Evolutionary conservation across 1,140 invertebrate genomes (phyloP), one percentile per base, ranked within the genome.

Genomic region (Ceratosolen fusciceps): DNA sequence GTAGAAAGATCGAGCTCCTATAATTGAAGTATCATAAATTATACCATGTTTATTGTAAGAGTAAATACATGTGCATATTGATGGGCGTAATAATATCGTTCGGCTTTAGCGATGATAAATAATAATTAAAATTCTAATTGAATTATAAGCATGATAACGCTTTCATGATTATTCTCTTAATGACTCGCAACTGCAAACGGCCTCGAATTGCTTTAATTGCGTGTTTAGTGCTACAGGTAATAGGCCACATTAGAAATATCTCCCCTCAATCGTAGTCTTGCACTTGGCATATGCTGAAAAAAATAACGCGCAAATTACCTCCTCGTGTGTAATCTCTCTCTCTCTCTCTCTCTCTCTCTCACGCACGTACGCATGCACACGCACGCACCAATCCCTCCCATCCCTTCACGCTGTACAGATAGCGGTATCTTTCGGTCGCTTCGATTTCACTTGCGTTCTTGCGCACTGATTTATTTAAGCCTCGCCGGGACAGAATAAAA

Each of bases 401-500:
- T 43, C 16, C 65, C n/a, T 7, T n/a, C 16, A 24, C 24, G 21
- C 43, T 47, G 16, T 47, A 14, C 29, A 70, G n/a, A 70, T 47
- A 29, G 39, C 39, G 14, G 47, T 68, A 37, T 24, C 2, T 26
- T 39, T 70, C 39, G 14, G 12, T 37, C 24, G 16, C 47, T 47
- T 39, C 14, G 37, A 47, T 47, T 43, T 34, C 10, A 1, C 29
- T 47, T 39, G n/a, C 4, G 67, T 29, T n/a, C n/a, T n/a, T n/a
- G 14, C 10, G 9, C 21, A 26, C n/a, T 70, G 43, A 24, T 47
- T 70, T 70, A 47, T 70, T 47, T 47, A 3, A 16, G 16, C 39
- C n/a, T 10, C n/a, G 4, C n/a, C 67, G 24, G 26, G 47, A 70
- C 67, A n/a, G 24, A 47, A 70, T 70, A 47, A 31, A 70, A 70